Base-by-base conservation (phyloP, 2,888 invertebrate genomes). In the Pyralis farinalis region DNA sequence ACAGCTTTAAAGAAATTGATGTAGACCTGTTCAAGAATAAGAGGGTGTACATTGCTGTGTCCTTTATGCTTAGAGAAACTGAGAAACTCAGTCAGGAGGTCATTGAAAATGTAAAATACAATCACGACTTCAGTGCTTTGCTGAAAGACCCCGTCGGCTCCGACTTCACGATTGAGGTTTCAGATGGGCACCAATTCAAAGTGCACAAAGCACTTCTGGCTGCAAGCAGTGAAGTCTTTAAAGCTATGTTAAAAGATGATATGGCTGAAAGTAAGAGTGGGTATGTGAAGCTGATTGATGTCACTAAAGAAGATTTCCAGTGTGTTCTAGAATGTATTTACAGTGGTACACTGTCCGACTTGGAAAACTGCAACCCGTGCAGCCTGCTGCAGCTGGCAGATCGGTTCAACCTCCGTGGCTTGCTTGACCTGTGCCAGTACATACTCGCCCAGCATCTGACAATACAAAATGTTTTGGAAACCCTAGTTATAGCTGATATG, bases 161-260 rank as follows among this genome's bases (percentile, higher is more conserved):
- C 1, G 87, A 88, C 49, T 88, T 87, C 46, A 70, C 66, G 0
- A 81, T 87, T 43, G 83, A 83, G 52, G 80, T 83, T 38, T 58
- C 68, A 5, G 84, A 87, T 43, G 84, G 83, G 11, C 52, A 54
- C 1, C 69, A 77, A 51, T 86, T 84, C 40, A 46, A 64, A 40
- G 80, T 84, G 5, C 87, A 88, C 49, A 83, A 76, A 57, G 52
- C 64, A 1, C 54, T 87, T 1, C 51, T 87, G 2, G 64, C 68
- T 29, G 69, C 71, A 0, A 73, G 78, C 38, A 87, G 88, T 47
- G 86, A 86, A 42, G 85, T 87, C 0, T 88, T 88, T 46, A 82
- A 79, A 48, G 87, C 88, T 7, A 88, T 88, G 88, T 59, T 88
- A 0, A 82, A 79, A 47, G 79, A 75, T 27, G 85, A 85, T 20